Base-by-base conservation (phyloP, 1,140 invertebrate species). In the Tetragonula clypearis region DNA sequence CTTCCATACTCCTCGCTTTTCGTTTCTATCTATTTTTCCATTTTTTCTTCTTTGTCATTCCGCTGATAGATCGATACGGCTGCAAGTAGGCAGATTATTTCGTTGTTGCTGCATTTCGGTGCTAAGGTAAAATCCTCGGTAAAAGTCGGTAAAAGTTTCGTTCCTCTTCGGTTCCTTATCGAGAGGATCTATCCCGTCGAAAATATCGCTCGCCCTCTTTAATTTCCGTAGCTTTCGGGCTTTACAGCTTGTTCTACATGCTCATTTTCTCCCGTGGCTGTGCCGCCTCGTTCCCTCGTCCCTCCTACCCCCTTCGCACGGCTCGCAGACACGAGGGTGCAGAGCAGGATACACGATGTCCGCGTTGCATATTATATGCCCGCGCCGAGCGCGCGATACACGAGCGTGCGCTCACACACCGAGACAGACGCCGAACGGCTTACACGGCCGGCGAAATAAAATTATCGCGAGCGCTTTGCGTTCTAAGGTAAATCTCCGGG, bases 381-480 rank as follows among this genome's bases (percentile, higher is more conserved):
- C 74, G 26, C 21, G 9, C 35, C 35, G 62, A 41, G 6, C 41
- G 15, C 19, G 72, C 79, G 79, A 82, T 82, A 81, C 84, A 82
- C 72, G 69, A 23, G 71, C 71, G 65, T 30, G 60, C 79, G 71
- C 75, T 69, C 69, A 79, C 84, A 85, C 84, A 79, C 71, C 23
- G 58, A 68, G 17, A 35, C 35, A 75, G 55, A 81, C 56, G 60
- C n/a, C 71, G 78, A 74, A 81, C 83, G 79, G 71, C 58, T 68
- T 85, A 81, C 84, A 85, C 79, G 84, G 19, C 35, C 84, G 84
- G 23, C 53, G 78, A 85, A 85, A 85, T 85, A 85, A 85, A 85
- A 85, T 85, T 81, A 85, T 85, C 79, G 71, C 72, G 72, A 85
- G 60, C 84, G 78, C 26, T 35, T 56, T 66, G 53, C 79, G 84